Base-by-base conservation (phyloP, 2,113 vertebrate species). In the Xiphophorus hellerii region DNA sequence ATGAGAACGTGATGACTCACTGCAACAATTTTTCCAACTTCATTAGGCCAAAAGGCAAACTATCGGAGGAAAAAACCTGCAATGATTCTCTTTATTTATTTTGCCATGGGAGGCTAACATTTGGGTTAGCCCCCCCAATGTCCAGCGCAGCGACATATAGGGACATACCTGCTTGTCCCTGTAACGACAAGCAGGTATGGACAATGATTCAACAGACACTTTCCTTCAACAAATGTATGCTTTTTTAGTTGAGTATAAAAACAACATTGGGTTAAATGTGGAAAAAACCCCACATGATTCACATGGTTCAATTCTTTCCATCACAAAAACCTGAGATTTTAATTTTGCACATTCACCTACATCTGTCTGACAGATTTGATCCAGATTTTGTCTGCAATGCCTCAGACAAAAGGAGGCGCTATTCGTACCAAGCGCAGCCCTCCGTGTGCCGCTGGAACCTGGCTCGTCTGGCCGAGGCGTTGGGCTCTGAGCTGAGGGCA, bases 401-500 rank as follows among this genome's bases (percentile, higher is more conserved):
- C 5, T 98, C 97, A 0, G 97, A 98, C 92, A 95, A 86, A 2
- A 87, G 92, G 1, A 96, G 97, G 1, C 96, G 96, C 54, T 98
- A 98, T 11, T 90, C 96, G 0, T 98, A 96, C 85, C 91, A 93
- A 89, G 95, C 94, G 68, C 97, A 98, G 90, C 96, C 96, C 0
- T 95, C 95, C 29, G 93, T 97, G 30, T 98, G 97, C 87, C 95
- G 90, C 63, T 98, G 97, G 97, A 98, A 98, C 89, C 91, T 98
- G 91, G 94, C 87, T 74, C 95, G 95, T 25, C 92, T 98, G 75
- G 96, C 95, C 0, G 97, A 98, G 88, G 97, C 95, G 0, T 77
- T 98, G 75, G 94, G 87, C 74, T 96, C 97, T 0, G 96, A 97
- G 77, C 92, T 98, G 82, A 93, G 95, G 39, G 80, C 89, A 0